These are phyloP conservation scores for Himalopsyche anomala DNA, from an alignment of 2,888 invertebrate genomes.

Conservation along the genomic window DNA sequence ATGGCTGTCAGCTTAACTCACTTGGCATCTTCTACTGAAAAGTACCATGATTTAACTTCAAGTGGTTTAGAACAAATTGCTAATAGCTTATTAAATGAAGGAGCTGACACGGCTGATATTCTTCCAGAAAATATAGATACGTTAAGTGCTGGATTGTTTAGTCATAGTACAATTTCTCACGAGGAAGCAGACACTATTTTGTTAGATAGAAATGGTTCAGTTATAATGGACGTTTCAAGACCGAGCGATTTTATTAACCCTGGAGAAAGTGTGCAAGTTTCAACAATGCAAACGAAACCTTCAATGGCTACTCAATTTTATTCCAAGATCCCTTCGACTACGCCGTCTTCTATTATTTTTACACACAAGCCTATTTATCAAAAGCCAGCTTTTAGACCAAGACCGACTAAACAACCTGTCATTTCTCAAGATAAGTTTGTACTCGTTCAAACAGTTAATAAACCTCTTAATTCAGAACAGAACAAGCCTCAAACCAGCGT, in stretches of 20 bases:
- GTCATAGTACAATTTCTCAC: conserved; percentile 79
- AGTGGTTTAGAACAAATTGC: conserved; percentile 69
- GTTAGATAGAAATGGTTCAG: conserved; percentile 77
- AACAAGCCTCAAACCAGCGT: conserved; percentile 64
- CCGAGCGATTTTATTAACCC: conserved; percentile 75
- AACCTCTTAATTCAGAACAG: conserved; percentile 68
- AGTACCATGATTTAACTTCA: conserved; percentile 59
- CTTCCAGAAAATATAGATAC: conserved; percentile 69
- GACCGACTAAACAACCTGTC: conserved; percentile 71
- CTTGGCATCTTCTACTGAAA: conserved; percentile 59
- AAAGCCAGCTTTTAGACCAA: conserved; percentile 78
- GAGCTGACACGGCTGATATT: conserved; percentile 67
- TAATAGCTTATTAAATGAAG: conserved; percentile 68
- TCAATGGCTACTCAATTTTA: conserved; percentile 69
- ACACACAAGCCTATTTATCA: conserved; percentile 73
- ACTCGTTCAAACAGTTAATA: conserved; percentile 77
- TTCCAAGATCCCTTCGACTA: conserved; percentile 69
- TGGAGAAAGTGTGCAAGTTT: conserved; percentile 71
- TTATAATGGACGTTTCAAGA: conserved; percentile 75
- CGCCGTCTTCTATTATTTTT: conserved; percentile 70
- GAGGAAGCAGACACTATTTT: conserved; percentile 81
- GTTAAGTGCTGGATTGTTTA: conserved; percentile 68
- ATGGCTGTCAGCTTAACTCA: conserved; percentile 56
- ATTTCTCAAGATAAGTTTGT: conserved; percentile 74
- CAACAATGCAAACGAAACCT: conserved; percentile 75